Conservation (phyloP, 2,113 vertebrate species). For the Hassar affinis region DNA sequence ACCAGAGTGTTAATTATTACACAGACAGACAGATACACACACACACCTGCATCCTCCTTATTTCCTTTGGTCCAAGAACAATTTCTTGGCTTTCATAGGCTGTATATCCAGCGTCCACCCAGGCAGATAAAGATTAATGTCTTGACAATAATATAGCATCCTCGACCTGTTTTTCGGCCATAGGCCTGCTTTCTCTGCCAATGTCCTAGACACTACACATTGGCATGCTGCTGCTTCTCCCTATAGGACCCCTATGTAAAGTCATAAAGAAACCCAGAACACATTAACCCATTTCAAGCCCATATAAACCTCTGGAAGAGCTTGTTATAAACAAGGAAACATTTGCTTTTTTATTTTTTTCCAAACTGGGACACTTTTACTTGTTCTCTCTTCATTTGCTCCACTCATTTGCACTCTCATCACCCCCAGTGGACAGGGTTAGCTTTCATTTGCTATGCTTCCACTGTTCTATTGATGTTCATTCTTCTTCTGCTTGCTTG, state of each 20-base stretch:
- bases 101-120: neutral
- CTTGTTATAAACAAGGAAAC: neutral
- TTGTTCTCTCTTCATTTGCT: neutral
- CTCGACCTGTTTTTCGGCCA: conserved; percentile 11
- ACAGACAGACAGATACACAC: neutral
- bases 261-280: conserved; percentile 5
- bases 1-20: conserved; percentile 35
- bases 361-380: neutral
- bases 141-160: neutral
- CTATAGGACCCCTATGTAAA: conserved; percentile 3
- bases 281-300: neutral
- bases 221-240: neutral
- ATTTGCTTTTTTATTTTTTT: neutral
- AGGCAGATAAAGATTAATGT: conserved; percentile 32
- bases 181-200: conserved; percentile 18
- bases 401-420: conserved; percentile 2
- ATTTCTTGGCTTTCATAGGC: neutral
- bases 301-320: neutral
- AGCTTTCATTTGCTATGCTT: neutral
- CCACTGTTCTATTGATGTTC: neutral
- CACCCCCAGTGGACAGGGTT: neutral
- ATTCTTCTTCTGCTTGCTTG: conserved; percentile 7
- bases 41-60: conserved; percentile 5
- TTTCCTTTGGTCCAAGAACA: neutral
- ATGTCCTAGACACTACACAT: neutral